A percentile compares a stretch with the other conserved stretches of the same genome.
Conservation (phyloP, 2,888 invertebrate species). For the Herminia tarsipennalis region DNA sequence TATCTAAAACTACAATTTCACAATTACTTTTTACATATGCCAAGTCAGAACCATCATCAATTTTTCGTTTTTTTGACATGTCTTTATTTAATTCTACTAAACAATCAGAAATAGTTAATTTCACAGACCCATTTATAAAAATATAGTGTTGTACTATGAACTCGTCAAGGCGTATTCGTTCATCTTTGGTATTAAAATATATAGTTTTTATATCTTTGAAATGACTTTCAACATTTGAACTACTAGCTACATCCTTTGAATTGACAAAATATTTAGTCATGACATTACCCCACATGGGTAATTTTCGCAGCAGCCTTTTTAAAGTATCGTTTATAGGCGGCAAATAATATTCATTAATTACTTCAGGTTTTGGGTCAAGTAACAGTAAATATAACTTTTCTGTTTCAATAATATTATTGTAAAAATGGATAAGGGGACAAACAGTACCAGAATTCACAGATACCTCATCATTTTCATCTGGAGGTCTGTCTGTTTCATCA, state of each 20-base stretch:
- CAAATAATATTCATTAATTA: background rate
- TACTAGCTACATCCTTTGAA: conserved; percentile 6
- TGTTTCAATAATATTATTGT: too few species aligned
- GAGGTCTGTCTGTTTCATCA: background rate
- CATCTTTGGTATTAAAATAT: conserved; percentile 19
- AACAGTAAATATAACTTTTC: background rate
- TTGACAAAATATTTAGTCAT: conserved; percentile 7
- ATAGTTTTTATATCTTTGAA: conserved; percentile 21
- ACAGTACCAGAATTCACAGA: background rate
- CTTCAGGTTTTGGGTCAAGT: background rate
- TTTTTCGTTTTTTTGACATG: conserved; percentile 4
- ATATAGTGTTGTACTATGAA: conserved; percentile 18
- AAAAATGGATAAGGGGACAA: background rate
- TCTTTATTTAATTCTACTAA: background rate
- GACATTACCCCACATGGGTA: conserved; percentile 2
- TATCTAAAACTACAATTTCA: conserved; percentile 9
- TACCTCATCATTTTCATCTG: background rate
- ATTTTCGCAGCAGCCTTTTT: background rate
- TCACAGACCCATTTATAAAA: conserved; percentile 8
- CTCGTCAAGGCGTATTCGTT: conserved; percentile 16
- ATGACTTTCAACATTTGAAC: conserved; percentile 24
- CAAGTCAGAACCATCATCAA: conserved; percentile 1
- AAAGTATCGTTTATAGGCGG: background rate
- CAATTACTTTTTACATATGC: conserved; percentile 3
- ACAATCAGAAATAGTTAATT: background rate